Evolutionary conservation across 1,140 invertebrate species (phyloP), one percentile per base, ranked within the genome.

Genomic region (Drosophila triauraria): DNA sequence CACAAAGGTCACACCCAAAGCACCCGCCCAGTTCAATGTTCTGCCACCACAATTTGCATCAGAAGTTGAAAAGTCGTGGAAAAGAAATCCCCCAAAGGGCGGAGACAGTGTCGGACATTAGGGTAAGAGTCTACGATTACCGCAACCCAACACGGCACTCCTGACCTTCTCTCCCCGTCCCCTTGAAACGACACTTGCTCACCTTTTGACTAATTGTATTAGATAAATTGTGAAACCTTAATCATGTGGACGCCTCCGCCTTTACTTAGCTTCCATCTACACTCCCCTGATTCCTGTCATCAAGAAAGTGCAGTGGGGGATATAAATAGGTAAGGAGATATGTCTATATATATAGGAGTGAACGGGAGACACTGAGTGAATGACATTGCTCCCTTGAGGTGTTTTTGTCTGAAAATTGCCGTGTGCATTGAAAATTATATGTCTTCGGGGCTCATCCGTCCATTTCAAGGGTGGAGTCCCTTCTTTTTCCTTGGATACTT

Each of bases 131-230:
- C 78, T 88, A 88, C 86, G 58, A 88, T 90, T 88, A 88, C 85
- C 77, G 64, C 62, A 75, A 78, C 51, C 63, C 58, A 76, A 59
- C 44, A 42, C 46, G 30, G 62, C 35, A 25, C 65, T 38, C 25
- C 17, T 40, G 35, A 30, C 65, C 44, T 23, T 12, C 42, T 40
- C 44, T 40, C 44, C 38, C 27, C 50, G 35, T 43, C 63, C 48
- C 23, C 47, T 12, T 44, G 13, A 6, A 63, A 32, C 56, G 71
- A 38, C 53, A 60, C 17, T 46, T 59, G 60, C 76, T 81, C 81
- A 81, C 78, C 85, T 90, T 70, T 78, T 90, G 78, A 90, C 86
- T 90, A 90, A 90, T 90, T 90, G 85, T 91, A 90, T 90, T 91
- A 91, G 78, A 90, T 90, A 85, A 90, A 90, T 90, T 90, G 82